Conservation (phyloP, 2,113 vertebrate species). For the Vombatus ursinus region DNA sequence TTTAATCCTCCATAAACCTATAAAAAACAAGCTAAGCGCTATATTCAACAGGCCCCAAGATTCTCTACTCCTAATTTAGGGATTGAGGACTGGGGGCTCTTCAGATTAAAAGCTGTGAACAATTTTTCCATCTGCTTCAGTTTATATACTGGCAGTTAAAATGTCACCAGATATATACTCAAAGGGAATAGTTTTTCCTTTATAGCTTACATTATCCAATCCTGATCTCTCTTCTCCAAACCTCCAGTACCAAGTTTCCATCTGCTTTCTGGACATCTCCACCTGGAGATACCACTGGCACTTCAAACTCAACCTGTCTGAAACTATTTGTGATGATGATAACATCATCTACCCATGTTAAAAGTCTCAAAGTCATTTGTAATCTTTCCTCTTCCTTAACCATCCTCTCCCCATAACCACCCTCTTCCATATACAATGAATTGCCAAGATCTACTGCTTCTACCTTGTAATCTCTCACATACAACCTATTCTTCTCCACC, state of each 20-base stretch:
- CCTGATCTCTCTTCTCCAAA: too few species aligned
- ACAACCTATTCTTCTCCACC: neutral
- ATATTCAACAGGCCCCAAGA: neutral
- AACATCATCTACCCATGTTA: neutral
- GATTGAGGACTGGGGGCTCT: neutral
- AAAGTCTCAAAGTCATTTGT: neutral
- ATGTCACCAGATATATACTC: too few species aligned
- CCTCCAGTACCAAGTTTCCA: too few species aligned
- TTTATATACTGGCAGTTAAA: too few species aligned
- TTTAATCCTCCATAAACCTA: neutral
- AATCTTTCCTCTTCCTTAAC: neutral
- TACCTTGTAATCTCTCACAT: neutral
- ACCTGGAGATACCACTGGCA: too few species aligned
- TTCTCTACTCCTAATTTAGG: neutral
- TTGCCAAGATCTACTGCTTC: neutral
- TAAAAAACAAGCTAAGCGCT: neutral
- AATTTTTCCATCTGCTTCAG: neutral
- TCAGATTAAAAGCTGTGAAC: neutral
- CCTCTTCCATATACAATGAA: neutral
- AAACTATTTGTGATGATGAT: neutral
- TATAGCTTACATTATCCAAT: too few species aligned
- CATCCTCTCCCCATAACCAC: neutral
- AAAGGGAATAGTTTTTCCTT: too few species aligned
- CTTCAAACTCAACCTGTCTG: too few species aligned
- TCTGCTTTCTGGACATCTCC: too few species aligned